Evolutionary conservation across 2,888 invertebrate species (phyloP), one percentile per base, ranked within the genome.

Genomic region (Pristionchus fissidentatus): DNA sequence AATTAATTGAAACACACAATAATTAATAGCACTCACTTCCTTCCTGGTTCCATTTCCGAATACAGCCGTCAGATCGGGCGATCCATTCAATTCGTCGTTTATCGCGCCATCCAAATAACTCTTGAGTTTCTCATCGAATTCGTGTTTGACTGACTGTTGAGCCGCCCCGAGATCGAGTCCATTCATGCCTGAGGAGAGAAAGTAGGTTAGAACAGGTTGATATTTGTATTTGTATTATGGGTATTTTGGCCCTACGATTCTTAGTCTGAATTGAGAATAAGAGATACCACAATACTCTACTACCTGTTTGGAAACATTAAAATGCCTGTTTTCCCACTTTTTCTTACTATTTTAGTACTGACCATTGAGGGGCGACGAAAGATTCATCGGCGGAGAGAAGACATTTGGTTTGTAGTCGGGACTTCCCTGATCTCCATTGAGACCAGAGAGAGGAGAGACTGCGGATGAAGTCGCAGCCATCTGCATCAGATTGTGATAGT

Each of bases 401-500:
- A 81, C 80, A 10, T 81, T 81, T 5, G 80, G 80, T 62, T 81
- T 81, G 62, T 81, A 81, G n/a, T 81, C 80, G 32, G 80, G 80
- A 81, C 80, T 81, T 3, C 62, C 80, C n/a, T 62, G 62, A 43
- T 81, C 80, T 62, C 52, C 62, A 79, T 46, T 52, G 32, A 41
- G 8, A n/a, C 52, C 62, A 70, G 8, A 10, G 10, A 81, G 8
- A 1, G 80, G 80, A 19, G 80, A 81, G 19, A 60, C 62, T 43
- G 62, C 46, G 3, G 49, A 32, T 3, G 79, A 41, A 4, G 55
- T 38, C 3, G 62, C 62, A 15, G 86, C 86, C 85, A 86, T 79
- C 41, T 84, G 85, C 78, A 86, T 82, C 62, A 86, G 79, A 57
- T 82, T 57, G 32, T 88, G 87, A 80, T 89, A 89, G 83, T 88